phyloP scores from a whole-genome alignment of 2,113 vertebrate genomes.

The Limanda limanda region DNA sequence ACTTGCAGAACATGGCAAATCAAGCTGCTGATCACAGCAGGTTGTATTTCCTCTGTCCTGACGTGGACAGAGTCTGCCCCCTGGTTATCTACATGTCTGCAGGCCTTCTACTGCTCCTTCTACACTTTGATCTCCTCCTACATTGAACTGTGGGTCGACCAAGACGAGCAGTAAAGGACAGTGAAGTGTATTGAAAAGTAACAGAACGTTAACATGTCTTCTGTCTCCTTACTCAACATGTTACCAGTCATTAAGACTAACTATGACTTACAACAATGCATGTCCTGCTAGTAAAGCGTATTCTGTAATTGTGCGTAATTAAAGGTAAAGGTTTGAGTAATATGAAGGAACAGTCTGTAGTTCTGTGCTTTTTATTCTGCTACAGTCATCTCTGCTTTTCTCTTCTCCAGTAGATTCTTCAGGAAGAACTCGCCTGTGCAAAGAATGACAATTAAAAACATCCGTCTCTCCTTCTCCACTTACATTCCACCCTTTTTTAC shows the following conservation, averaged over 20 bases:
- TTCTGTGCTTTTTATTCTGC: slow-evolving; percentile 42
- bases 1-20: slow-evolving; percentile 13
- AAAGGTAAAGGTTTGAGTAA: background rate
- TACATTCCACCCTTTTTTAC: background rate
- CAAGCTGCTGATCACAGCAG: background rate
- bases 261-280: background rate
- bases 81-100: slow-evolving; percentile 25
- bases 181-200: background rate
- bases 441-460: background rate
- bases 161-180: background rate
- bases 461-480: too few relatives aligned
- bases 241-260: background rate
- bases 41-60: background rate
- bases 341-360: background rate
- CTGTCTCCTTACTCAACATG: background rate
- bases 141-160: background rate
- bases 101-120: background rate
- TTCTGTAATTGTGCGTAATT: background rate
- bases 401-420: slow-evolving; percentile 93
- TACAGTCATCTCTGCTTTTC: slow-evolving; percentile 79
- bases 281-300: background rate
- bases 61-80: background rate
- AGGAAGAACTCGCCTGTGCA: slow-evolving; percentile 95
- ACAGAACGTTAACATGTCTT: background rate
- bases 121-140: slow-evolving; percentile 22